Evolutionary conservation across 2,888 invertebrate genomes (phyloP), one percentile per base, ranked within the genome.

Genomic region (Rhabditoides inermis): DNA sequence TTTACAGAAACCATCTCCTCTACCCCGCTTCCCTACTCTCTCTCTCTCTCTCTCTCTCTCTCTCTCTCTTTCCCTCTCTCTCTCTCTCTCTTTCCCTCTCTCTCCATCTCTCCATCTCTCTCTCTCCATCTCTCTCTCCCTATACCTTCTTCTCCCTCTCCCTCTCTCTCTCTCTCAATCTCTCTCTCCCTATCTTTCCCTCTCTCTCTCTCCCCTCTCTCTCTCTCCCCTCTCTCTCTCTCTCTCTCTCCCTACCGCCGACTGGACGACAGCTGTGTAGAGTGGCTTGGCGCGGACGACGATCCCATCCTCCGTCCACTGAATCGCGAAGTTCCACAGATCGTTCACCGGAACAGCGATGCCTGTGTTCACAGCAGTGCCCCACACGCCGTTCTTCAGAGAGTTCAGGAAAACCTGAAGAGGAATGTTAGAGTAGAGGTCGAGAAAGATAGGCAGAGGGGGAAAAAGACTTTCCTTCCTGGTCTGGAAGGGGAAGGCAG

Each of bases 41-140:
- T 41, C 32, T 46, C 46, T 28, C 42, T 51, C 51, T 47, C 4
- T 37, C 48, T 37, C 37, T 40, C 30, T 53, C 30, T 49, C 41
- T 46, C 36, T 51, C 42, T 35, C 46, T 53, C 42, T 40, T 42
- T 47, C 42, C 35, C 47, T 36, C 2, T 35, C n/a, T 39, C 32
- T 48, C 35, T 42, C 41, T 45, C 30, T 36, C 47, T 15, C 28
- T 42, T 44, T 53, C 42, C 3, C 7, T 28, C 36, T 23, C 35
- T 46, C 37, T 36, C 30, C 26, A 35, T 32, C 28, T 25, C 32
- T 10, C n/a, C 28, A 26, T 36, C n/a, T 44, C 35, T 12, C 5
- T 41, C 12, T 5, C 22, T 5, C 30, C 32, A 12, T 49, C 49
- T 15, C 23, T 18, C 44, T 44, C 20, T 45, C 45, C 41, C 49